These are phyloP conservation scores for Phodopus roborovskii DNA, from an alignment of 2,113 vertebrate genomes.

Conservation along the genomic window DNA sequence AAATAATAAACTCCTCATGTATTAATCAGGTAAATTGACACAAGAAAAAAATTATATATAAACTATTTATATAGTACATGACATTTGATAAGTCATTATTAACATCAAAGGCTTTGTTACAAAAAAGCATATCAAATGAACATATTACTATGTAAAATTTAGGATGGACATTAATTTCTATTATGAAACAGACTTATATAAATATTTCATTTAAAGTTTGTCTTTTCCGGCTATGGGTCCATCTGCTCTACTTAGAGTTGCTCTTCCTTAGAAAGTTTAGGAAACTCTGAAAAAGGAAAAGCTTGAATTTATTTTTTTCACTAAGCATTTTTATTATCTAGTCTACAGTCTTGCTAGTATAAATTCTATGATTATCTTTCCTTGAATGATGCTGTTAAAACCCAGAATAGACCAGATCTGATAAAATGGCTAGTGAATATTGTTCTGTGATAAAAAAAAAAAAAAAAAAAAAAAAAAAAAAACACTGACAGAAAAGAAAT, in stretches of 20 bases:
- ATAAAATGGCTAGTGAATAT: not conserved
- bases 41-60: not conserved
- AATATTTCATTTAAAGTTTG: conserved; percentile 13
- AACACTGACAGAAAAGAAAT: not conserved
- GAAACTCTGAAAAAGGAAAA: not conserved
- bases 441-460: not conserved
- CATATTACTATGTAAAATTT: not conserved
- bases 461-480: too few species aligned
- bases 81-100: not conserved
- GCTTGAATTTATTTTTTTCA: not conserved
- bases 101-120: not conserved
- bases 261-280: not conserved
- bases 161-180: not conserved
- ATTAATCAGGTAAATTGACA: not conserved
- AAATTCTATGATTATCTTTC: not conserved
- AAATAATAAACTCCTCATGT: not conserved
- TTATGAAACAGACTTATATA: not conserved
- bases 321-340: not conserved
- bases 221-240: not conserved
- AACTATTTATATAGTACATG: not conserved
- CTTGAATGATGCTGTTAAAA: not conserved
- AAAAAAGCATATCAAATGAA: not conserved
- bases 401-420: not conserved
- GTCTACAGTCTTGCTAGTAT: conserved; percentile 18
- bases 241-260: not conserved